These are phyloP conservation scores for Drosophila melanica DNA, from an alignment of 1,140 invertebrate species.

Conservation along the genomic window DNA sequence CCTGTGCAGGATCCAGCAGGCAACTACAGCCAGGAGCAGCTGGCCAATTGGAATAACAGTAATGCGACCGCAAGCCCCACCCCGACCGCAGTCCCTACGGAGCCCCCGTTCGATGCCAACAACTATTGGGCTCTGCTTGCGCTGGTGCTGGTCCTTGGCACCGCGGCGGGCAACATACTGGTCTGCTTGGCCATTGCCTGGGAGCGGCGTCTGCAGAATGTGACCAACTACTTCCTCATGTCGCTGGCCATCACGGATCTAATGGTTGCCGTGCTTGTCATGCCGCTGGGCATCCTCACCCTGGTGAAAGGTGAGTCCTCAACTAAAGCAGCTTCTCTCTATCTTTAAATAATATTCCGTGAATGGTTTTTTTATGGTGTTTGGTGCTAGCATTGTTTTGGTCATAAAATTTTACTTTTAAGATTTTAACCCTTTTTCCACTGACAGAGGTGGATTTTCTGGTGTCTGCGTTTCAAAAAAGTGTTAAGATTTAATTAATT, in stretches of 20 bases:
- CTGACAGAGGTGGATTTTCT: neutral
- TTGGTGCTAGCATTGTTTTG: neutral
- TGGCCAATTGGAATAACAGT: conserved; percentile 50
- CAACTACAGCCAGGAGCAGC: conserved; percentile 32
- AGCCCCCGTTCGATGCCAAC: conserved; percentile 83
- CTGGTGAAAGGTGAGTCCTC: conserved; percentile 88
- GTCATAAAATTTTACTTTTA: neutral
- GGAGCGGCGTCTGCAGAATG: conserved; percentile 95
- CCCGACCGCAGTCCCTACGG: neutral
- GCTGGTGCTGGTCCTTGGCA: conserved; percentile 92
- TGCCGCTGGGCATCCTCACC: conserved; percentile 94
- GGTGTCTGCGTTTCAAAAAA: too few relatives aligned
- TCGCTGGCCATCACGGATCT: conserved; percentile 97
- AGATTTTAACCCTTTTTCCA: neutral
- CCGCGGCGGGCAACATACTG: conserved; percentile 95
- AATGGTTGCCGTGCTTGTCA: conserved; percentile 95
- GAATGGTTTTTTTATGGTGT: neutral
- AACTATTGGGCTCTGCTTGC: conserved; percentile 91
- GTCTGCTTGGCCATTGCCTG: conserved; percentile 96
- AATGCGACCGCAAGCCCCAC: conserved; percentile 35
- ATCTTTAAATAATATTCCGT: neutral
- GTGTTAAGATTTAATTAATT: too few relatives aligned
- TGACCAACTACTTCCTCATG: conserved; percentile 98
- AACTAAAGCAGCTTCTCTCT: neutral
- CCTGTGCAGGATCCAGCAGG: conserved; percentile 34